Base-by-base conservation (phyloP, 2,888 invertebrate genomes). In the Tinea trinotella region DNA sequence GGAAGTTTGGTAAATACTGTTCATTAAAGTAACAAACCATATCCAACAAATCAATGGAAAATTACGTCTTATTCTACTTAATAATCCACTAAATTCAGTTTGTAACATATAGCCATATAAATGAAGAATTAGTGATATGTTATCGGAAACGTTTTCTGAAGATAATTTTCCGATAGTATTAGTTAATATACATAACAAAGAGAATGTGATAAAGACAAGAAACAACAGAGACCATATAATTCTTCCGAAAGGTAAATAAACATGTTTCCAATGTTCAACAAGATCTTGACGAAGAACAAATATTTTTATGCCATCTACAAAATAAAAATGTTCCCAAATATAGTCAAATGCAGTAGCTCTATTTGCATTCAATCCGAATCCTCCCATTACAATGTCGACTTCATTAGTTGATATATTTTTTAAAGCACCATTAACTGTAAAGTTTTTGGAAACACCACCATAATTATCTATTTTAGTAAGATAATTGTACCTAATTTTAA, bases 201-300 rank as follows among this genome's bases (percentile, higher is more conserved):
- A 40, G 40, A 40, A 40, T 40, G 24, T 50, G 24, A 56, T 7
- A 1, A 48, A 53, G 5, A 48, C 20, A 17, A 57, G 46, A 1
- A 55, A 1, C 3, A 54, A 34, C 6, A 55, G 6, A 10, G 44
- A 34, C 58, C 58, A 58, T 35, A 54, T 53, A 6, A 6, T 19
- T 7, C 30, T 2, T 52, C 24, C 20, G 53, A 57, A 58, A 19
- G 54, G 54, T 13, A 55, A 19, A 20, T 56, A 57, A 35, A 57
- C 55, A 13, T 54, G 53, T 50, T 56, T 58, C 58, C 58, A 58
- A 13, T 55, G 52, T 46, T 57, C 55, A 12, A 57, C n/a, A 19
- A 57, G 40, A 15, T 24, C 20, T 15, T 50, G 17, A 7, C 18
- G 48, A 10, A 55, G 56, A 1, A 34, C 52, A 15, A 56, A 13